Percentiles rank a stretch among this genome's conserved stretches.
phyloP scores from a whole-genome alignment of 1,140 invertebrate species.

The Rhizoglyphus robini region DNA sequence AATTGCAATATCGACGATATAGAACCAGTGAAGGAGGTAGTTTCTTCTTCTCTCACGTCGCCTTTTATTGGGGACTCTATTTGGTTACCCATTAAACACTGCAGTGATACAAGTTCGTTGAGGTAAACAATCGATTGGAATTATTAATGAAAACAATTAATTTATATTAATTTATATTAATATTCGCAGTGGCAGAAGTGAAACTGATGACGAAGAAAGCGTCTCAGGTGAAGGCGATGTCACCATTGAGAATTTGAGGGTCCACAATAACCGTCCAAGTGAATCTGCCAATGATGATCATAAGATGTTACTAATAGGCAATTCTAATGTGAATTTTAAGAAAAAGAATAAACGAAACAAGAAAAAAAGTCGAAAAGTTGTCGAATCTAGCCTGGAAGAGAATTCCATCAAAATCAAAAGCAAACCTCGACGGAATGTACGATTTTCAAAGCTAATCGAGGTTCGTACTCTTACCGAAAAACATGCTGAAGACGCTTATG shows the following conservation, averaged over 20 bases:
- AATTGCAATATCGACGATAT: constrained; percentile 8
- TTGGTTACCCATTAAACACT: constrained; percentile 64
- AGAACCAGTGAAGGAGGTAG: neutral
- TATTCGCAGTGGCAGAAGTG: constrained; percentile 7
- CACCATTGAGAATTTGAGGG: neutral
- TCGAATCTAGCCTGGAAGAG: constrained; percentile 1
- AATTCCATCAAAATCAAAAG: neutral
- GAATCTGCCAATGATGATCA: neutral
- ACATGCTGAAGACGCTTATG: constrained; percentile 64
- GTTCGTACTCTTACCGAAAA: constrained; percentile 37
- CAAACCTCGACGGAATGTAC: constrained; percentile 37
- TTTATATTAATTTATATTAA: too few species aligned
- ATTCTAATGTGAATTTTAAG: constrained; percentile 4
- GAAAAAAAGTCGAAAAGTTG: neutral
- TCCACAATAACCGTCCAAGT: neutral
- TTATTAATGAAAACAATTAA: too few species aligned
- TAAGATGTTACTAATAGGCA: neutral
- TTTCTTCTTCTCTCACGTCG: neutral
- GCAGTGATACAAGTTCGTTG: constrained; percentile 37
- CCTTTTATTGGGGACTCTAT: constrained; percentile 56
- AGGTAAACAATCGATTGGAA: too few species aligned
- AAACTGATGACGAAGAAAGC: constrained; percentile 10
- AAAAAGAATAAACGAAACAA: constrained; percentile 1
- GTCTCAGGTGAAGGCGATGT: neutral
- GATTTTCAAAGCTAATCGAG: constrained; percentile 71